Conservation (phyloP, 2,888 invertebrate species). For the Ectemnius cavifrons region DNA sequence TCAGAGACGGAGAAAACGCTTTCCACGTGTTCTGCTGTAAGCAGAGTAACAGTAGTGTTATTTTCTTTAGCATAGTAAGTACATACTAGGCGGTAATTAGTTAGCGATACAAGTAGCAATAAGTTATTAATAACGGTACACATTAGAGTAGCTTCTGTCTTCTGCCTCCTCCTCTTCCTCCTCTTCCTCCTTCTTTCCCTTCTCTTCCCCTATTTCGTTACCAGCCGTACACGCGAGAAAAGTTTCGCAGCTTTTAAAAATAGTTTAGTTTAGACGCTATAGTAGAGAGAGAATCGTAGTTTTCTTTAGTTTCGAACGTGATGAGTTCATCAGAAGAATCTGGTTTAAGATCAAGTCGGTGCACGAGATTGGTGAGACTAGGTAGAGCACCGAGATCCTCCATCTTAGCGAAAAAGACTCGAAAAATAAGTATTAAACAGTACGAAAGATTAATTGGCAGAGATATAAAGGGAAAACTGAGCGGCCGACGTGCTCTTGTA, state of each 20-base stretch:
- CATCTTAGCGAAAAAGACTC: too few relatives aligned
- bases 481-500: too few relatives aligned
- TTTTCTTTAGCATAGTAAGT: slow-evolving; percentile 48
- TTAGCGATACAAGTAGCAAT: slow-evolving; percentile 59
- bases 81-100: slow-evolving; percentile 53
- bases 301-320: slow-evolving; percentile 28
- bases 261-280: slow-evolving; percentile 42
- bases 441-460: too few relatives aligned
- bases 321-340: background rate
- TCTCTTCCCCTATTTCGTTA: too few relatives aligned
- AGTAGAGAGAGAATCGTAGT: slow-evolving; percentile 43
- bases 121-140: slow-evolving; percentile 53
- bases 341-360: slow-evolving; percentile 29
- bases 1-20: slow-evolving; percentile 50
- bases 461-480: too few relatives aligned
- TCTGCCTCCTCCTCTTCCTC: background rate
- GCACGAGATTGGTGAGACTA: slow-evolving; percentile 26
- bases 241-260: slow-evolving; percentile 54
- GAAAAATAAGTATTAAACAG: too few relatives aligned
- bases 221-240: background rate
- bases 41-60: slow-evolving; percentile 49
- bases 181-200: background rate
- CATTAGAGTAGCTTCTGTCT: slow-evolving; percentile 47
- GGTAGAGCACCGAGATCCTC: too few relatives aligned
- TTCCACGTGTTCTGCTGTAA: slow-evolving; percentile 52